phyloP scores from a whole-genome alignment of 64 coral and sea anemone genomes.

The Trachythela sp. region DNA sequence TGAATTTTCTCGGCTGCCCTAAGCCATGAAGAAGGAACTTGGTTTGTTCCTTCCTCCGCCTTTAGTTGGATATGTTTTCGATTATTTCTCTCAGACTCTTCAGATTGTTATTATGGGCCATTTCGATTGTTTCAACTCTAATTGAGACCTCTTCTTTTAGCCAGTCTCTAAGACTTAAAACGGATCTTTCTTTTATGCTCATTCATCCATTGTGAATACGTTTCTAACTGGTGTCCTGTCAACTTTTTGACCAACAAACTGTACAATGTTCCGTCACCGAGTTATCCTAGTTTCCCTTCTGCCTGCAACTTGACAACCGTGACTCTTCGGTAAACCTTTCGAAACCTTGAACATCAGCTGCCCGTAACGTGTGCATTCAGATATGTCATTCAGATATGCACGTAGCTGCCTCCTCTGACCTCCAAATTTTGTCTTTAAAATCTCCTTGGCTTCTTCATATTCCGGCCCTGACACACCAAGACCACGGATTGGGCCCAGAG shows the following conservation, averaged over 20 bases:
- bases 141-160: conserved; percentile 35
- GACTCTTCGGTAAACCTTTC: conserved; percentile 44
- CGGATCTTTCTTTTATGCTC: conserved; percentile 15
- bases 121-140: conserved; percentile 23
- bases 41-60: neutral
- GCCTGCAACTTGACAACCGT: conserved; percentile 40
- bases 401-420: conserved; percentile 9
- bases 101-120: neutral
- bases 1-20: neutral
- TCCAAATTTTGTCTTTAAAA: conserved; percentile 50
- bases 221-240: conserved; percentile 29
- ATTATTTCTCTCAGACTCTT: neutral
- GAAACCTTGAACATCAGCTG: conserved; percentile 9
- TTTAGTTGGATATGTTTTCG: neutral
- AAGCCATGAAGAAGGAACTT: neutral
- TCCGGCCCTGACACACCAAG: conserved; percentile 27
- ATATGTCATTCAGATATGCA: conserved; percentile 42
- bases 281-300: conserved; percentile 23
- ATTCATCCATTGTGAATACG: conserved; percentile 14
- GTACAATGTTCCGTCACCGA: conserved; percentile 44
- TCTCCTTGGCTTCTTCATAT: conserved; percentile 53
- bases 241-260: conserved; percentile 45
- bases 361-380: neutral
- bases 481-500: neutral
- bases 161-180: conserved; percentile 26